Evolutionary conservation across 2,113 vertebrate genomes (phyloP), one percentile per base, ranked within the genome.

Genomic region (Heterocephalus glaber): DNA sequence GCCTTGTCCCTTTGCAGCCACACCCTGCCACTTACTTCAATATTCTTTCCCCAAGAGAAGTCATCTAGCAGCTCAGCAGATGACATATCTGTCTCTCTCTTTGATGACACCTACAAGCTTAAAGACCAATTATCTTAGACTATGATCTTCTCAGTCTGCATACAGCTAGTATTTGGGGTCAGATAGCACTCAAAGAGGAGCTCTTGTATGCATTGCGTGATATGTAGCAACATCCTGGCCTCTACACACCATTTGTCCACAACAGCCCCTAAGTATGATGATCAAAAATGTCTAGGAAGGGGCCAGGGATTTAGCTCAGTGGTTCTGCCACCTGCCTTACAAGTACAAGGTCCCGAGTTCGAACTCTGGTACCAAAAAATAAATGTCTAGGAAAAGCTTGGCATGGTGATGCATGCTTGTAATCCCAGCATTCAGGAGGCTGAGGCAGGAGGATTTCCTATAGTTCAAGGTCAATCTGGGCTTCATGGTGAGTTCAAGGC

Each of bases 171-270:
- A 52, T 9, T 47, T 74, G 2, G 70, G 24, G 56, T 58, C 33
- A 19, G 19, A 66, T 24, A 38, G 30, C 35, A 44, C 66, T 49
- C 8, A 0, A 19, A 14, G 33, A 9, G 22, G 1, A 11, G n/a
- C 10, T 6, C 0, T 19, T 20, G 3, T 22, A 3, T 24, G n/a
- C 54, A 20, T 0, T 49, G 5, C 12, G 38, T 44, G 26, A 26
- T 83, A 28, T 22, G 22, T 19, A 74, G 33, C 61, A 41, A 38
- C 35, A 93, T 54, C 33, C 61, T 66, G 24, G 38, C 49, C 35
- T 93, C 54, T 58, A 10, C 28, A 35, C 47, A 22, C 81, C 26
- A 17, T 26, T 30, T 61, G n/a, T 20, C 38, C 11, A 56, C 26
- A 83, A 38, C 33, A 63, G 12, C 54, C 38, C 10, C 30, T 7